Evolutionary conservation across 2,888 invertebrate genomes (phyloP), one percentile per base, ranked within the genome.

Genomic region (Coecobrya sp.): DNA sequence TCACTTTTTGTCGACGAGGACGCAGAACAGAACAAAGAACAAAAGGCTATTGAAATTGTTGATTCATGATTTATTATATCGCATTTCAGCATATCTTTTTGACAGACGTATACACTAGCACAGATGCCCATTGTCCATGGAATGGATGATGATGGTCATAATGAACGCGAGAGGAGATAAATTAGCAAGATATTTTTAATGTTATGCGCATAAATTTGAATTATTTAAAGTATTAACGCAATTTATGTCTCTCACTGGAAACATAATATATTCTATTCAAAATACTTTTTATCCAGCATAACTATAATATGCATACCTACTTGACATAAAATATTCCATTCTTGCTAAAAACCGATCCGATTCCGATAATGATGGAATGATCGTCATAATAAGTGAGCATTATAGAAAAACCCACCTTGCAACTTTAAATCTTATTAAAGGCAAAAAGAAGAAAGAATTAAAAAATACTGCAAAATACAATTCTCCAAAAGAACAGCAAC

Each of bases 251-350:
- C 4, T 55, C 55, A n/a, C 55, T 62, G 62, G 62, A 62, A 22
- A 62, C 25, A n/a, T n/a, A n/a, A n/a, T n/a, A n/a, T 36, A 36
- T 36, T 36, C 16, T 55, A 55, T 55, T 55, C 55, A 55, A n/a
- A 13, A 2, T 16, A 5, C 0, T 55, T 55, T 55, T 55, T n/a
- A n/a, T n/a, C 55, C 55, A 55, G 55, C n/a, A n/a, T 2, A n/a
- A 55, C 16, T 55, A n/a, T n/a, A 55, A 3, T 16, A n/a, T 49
- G 55, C 16, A n/a, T 55, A 55, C 49, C 3, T 55, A 55, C 55
- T 62, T 62, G 62, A 13, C 70, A 70, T 36, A 70, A 70, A 70
- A 70, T 70, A 70, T 70, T 70, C 70, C 36, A 16, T 70, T 70
- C n/a, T 19, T 59, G n/a, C n/a, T 8, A 19, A 1, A 62, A 25